These are phyloP conservation scores for Dromococcyx pavoninus DNA, from an alignment of 2,797 vertebrate genomes.

Conservation along the genomic window DNA sequence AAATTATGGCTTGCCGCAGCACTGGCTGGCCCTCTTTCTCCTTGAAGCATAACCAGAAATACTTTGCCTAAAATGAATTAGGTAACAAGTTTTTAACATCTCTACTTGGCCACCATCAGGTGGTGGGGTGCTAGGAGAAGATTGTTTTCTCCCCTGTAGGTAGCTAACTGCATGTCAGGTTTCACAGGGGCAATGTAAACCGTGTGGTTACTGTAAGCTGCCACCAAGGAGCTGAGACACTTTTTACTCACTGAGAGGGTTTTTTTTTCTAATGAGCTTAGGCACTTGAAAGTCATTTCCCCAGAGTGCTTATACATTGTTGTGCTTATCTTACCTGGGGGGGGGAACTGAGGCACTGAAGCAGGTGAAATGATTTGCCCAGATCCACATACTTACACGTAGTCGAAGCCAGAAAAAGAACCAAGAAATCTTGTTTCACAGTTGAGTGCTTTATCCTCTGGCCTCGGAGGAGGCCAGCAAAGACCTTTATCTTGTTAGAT, in stretches of 20 bases:
- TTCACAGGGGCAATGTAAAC: background rate
- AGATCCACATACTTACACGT: background rate
- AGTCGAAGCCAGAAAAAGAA: conserved; percentile 32
- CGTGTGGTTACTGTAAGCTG: background rate
- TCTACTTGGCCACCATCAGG: background rate
- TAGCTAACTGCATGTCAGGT: background rate
- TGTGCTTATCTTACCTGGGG: conserved; percentile 48
- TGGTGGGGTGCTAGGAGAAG: background rate
- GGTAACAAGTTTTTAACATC: background rate
- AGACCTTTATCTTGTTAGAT: conserved; percentile 56
- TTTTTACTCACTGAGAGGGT: background rate
- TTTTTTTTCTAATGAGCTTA: conserved; percentile 21
- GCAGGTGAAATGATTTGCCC: conserved; percentile 45
- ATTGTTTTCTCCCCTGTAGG: background rate
- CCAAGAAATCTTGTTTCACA: conserved; percentile 50
- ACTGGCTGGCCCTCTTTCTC: background rate
- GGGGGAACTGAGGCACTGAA: conserved; percentile 45
- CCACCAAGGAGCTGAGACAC: background rate
- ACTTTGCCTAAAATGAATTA: background rate
- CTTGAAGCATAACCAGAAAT: conserved; percentile 15
- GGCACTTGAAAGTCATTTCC: conserved; percentile 37
- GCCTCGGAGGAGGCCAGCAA: conserved; percentile 16
- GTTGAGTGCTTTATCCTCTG: conserved; percentile 49
- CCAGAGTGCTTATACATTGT: conserved; percentile 2
- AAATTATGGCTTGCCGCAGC: conserved; percentile 2